phyloP scores from a whole-genome alignment of 2,113 vertebrate species.

The Seriola aureovittata region DNA sequence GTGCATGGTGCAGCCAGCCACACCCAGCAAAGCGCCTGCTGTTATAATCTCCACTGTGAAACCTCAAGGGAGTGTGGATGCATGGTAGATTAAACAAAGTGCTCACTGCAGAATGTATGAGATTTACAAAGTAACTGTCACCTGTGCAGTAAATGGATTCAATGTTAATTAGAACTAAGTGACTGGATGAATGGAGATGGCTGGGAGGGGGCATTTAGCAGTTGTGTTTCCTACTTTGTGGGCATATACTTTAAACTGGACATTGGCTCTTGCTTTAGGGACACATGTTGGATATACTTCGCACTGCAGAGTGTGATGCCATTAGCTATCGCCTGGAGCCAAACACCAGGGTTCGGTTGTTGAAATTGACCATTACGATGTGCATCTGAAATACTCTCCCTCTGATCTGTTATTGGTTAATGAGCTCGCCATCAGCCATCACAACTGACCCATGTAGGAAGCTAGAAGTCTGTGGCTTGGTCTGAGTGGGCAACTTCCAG shows the following conservation, averaged over 20 bases:
- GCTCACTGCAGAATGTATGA: conserved; percentile 45
- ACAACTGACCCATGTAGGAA: too few species aligned
- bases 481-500: too few species aligned
- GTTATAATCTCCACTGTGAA: conserved; percentile 34
- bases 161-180: conserved; percentile 50
- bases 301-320: not conserved
- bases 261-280: not conserved
- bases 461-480: too few species aligned
- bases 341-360: too few species aligned
- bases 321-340: too few species aligned
- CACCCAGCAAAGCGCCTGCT: conserved; percentile 41
- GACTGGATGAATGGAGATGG: conserved; percentile 20
- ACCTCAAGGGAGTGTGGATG: conserved; percentile 37
- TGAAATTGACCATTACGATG: too few species aligned
- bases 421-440: too few species aligned
- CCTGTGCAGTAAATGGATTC: conserved; percentile 48
- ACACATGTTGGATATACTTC: not conserved
- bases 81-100: conserved; percentile 54
- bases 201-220: conserved; percentile 5
- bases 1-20: conserved; percentile 31
- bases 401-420: too few species aligned
- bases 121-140: conserved; percentile 55
- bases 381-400: too few species aligned
- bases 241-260: not conserved
- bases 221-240: not conserved